Evolutionary conservation across 2,888 invertebrate genomes (phyloP).

Genomic region (Caenorhabditis zanzibari): DNA sequence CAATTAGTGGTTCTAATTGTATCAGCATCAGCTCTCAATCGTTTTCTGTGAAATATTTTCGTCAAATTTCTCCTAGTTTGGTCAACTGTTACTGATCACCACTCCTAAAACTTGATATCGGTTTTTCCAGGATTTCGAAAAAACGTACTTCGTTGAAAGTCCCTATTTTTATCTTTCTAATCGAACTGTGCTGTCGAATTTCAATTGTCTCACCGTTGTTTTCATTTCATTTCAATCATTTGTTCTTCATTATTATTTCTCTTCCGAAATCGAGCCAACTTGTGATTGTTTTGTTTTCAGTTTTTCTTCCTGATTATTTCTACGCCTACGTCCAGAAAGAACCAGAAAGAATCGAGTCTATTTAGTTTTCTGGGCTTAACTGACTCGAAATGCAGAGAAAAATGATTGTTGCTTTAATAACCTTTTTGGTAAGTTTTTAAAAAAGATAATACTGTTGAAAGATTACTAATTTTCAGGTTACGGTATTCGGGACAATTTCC

Average conservation of each 20-base stretch:
- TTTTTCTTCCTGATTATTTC: constrained; percentile 11
- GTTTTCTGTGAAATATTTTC: neutral
- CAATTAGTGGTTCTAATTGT: neutral
- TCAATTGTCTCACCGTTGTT: constrained; percentile 15
- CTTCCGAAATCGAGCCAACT: neutral
- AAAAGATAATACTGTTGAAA: neutral
- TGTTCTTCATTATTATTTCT: constrained; percentile 4
- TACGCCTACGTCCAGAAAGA: neutral
- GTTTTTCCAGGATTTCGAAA: neutral
- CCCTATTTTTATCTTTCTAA: neutral
- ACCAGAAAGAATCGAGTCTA: too few species aligned
- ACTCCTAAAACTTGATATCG: neutral
- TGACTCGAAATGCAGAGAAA: constrained; percentile 11
- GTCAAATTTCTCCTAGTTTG: neutral
- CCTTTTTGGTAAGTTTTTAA: constrained; percentile 18
- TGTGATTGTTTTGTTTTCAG: constrained; percentile 8
- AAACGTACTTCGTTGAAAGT: neutral
- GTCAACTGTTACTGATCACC: neutral
- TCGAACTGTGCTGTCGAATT: neutral
- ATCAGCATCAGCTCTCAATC: too few species aligned
- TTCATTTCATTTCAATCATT: neutral
- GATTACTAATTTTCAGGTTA: neutral
- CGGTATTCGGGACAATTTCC: constrained; percentile 7
- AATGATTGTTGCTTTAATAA: constrained; percentile 24
- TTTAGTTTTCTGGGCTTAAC: neutral